A percentile compares a stretch with the other conserved stretches of the same genome.
Conservation (phyloP, 2,797 vertebrate genomes). For the Mycteria americana region DNA sequence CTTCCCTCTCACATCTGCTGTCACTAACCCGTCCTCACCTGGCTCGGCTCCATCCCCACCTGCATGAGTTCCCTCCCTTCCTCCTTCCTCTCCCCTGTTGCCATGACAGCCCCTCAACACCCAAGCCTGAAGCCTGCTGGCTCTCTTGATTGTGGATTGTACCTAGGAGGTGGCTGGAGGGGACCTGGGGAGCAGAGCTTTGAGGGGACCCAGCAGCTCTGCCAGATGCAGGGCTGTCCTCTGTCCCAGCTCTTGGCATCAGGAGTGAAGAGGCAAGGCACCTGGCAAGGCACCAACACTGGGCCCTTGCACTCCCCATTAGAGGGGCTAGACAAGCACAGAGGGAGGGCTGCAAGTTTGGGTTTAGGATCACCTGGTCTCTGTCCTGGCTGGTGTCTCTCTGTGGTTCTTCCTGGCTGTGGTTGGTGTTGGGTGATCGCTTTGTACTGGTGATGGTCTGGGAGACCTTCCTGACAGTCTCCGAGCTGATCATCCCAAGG, state of each 20-base stretch:
- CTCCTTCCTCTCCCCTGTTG: conserved; percentile 11
- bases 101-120: conserved; percentile 67
- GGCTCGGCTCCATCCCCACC: background rate
- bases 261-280: background rate
- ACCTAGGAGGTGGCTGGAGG: background rate
- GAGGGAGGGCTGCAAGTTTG: background rate
- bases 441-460: background rate
- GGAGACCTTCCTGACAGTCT: background rate
- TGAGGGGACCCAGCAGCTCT: background rate
- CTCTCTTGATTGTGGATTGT: conserved; percentile 77
- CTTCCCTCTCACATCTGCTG: background rate
- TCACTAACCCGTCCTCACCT: conserved; percentile 41
- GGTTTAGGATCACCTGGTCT: background rate
- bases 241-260: background rate
- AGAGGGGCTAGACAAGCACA: background rate
- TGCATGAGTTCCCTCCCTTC: conserved; percentile 35
- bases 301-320: background rate
- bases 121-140: conserved; percentile 52
- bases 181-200: background rate
- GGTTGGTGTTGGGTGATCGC: background rate
- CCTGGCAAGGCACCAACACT: background rate
- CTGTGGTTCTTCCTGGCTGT: background rate
- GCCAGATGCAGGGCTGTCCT: background rate
- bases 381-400: background rate
- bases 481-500: background rate